Evolutionary conservation across 2,113 vertebrate species (phyloP).

Genomic region (Cardinalis cardinalis): DNA sequence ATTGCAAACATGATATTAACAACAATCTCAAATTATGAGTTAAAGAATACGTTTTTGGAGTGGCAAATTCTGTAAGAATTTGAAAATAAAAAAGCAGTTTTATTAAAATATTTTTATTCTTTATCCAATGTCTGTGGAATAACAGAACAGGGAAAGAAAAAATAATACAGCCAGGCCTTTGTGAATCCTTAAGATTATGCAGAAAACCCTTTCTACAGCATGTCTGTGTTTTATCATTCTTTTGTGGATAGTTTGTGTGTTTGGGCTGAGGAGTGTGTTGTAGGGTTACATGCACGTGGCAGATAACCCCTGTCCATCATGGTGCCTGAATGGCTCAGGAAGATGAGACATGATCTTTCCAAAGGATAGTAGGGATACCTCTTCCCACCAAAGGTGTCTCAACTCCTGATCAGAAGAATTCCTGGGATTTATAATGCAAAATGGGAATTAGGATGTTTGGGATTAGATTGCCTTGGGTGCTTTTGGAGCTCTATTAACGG

Average conservation of each 20-base stretch:
- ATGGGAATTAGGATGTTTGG: not conserved
- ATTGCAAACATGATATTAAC: fast-evolving
- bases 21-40: not conserved
- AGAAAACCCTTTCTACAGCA: not conserved
- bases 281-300: not conserved
- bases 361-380: not conserved
- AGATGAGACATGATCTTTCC: not conserved
- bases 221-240: not conserved
- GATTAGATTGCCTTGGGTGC: not conserved
- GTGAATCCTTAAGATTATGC: not conserved
- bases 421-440: not conserved
- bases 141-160: not conserved
- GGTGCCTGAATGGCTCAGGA: not conserved
- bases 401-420: not conserved
- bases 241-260: not conserved
- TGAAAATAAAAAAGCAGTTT: not conserved
- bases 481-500: not conserved
- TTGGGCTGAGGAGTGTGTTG: not conserved
- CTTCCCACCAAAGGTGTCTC: not conserved
- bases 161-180: not conserved
- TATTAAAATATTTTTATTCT: not conserved
- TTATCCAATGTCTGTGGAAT: not conserved
- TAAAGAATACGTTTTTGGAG: not conserved
- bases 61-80: not conserved
- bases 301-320: not conserved